Percentiles rank a stretch among this genome's conserved stretches.
Conservation (phyloP, 64 coral and sea anemone genomes). For the Pachyseris speciosa region DNA sequence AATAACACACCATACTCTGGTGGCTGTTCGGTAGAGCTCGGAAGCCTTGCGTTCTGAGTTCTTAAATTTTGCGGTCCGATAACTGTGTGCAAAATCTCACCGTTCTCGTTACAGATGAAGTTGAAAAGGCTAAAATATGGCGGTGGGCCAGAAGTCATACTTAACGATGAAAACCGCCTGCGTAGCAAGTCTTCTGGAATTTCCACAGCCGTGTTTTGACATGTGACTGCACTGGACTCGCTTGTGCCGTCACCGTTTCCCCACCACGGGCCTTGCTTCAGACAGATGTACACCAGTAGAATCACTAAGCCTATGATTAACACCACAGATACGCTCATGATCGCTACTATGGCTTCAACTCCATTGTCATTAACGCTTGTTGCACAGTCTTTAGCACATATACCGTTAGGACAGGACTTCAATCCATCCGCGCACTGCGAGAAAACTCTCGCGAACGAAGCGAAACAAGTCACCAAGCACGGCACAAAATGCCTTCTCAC, state of each 20-base stretch:
- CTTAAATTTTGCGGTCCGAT: conserved; percentile 7
- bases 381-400: background rate
- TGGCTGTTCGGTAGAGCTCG: background rate
- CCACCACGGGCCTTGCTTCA: conserved; percentile 12
- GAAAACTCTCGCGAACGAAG: background rate
- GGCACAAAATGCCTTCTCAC: background rate
- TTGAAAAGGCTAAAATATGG: conserved; percentile 48
- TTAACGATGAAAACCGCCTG: conserved; percentile 17
- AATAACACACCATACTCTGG: conserved; percentile 16
- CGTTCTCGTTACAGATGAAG: conserved; percentile 22
- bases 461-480: background rate
- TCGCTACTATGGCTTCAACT: conserved; percentile 21
- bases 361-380: background rate
- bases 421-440: background rate
- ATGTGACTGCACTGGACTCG: conserved; percentile 1
- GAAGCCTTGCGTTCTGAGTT: background rate
- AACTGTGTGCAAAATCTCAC: background rate
- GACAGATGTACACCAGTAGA: conserved; percentile 22
- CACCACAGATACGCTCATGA: conserved; percentile 24
- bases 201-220: conserved; percentile 10
- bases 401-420: background rate
- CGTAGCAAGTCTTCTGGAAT: conserved; percentile 28
- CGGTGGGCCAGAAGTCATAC: conserved; percentile 17
- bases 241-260: background rate
- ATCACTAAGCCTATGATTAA: conserved; percentile 21